phyloP scores from a whole-genome alignment of 2,797 vertebrate species.

The Rhinichthys osculus region DNA sequence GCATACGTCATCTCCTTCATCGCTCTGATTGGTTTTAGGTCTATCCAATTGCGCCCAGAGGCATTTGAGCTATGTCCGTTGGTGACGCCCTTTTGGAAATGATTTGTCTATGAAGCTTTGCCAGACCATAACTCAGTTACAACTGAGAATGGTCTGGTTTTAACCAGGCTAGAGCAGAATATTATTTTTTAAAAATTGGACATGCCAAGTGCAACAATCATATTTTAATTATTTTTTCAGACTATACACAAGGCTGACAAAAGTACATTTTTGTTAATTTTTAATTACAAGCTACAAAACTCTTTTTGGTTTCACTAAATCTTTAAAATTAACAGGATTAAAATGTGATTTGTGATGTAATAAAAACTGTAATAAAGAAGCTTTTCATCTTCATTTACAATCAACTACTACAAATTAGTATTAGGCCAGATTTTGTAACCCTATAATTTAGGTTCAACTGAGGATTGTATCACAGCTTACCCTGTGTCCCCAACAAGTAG shows the following conservation, averaged over 20 bases:
- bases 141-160: too few relatives aligned
- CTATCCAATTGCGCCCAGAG: too few relatives aligned
- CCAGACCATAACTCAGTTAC: too few relatives aligned
- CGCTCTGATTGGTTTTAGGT: too few relatives aligned
- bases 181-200: not conserved
- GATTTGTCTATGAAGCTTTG: too few relatives aligned
- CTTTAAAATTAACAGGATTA: not conserved
- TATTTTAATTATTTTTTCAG: not conserved
- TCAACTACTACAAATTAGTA: not conserved
- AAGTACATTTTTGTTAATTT: not conserved
- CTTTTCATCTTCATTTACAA: not conserved
- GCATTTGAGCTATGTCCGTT: too few relatives aligned
- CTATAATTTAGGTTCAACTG: not conserved
- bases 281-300: not conserved
- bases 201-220: not conserved
- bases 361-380: not conserved
- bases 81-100: too few relatives aligned
- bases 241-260: not conserved
- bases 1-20: too few relatives aligned
- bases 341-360: too few relatives aligned
- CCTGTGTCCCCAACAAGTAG: constrained; percentile 96
- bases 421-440: not conserved
- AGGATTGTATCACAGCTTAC: constrained; percentile 72
- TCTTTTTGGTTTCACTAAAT: not conserved
- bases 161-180: too few relatives aligned